Percentiles rank a stretch among this genome's conserved stretches.
These are phyloP conservation scores for Ceratothoa steindachneri DNA, from an alignment of 2,888 invertebrate species.

Conservation along the genomic window DNA sequence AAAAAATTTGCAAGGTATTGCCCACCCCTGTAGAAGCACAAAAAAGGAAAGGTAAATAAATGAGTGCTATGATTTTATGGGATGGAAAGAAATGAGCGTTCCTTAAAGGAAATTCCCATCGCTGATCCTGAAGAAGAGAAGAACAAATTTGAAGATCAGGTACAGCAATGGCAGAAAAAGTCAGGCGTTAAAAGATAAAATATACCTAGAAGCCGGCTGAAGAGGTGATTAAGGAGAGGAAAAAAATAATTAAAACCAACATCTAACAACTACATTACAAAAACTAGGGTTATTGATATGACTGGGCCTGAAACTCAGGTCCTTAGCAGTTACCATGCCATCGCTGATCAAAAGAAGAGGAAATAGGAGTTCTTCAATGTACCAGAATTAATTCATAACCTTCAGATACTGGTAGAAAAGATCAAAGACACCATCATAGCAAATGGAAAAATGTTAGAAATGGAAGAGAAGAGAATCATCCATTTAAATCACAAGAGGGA, in stretches of 20 bases:
- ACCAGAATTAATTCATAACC: conserved; percentile 87
- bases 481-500: conserved; percentile 74
- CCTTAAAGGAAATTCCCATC: conserved; percentile 30
- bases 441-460: conserved; percentile 71
- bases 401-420: conserved; percentile 83
- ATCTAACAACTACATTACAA: conserved; percentile 63
- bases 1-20: conserved; percentile 90
- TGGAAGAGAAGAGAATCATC: conserved; percentile 73
- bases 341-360: conserved; percentile 64
- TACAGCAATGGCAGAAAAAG: conserved; percentile 65
- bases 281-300: conserved; percentile 98
- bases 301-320: conserved; percentile 92
- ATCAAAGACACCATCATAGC: conserved; percentile 93
- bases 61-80: conserved; percentile 70
- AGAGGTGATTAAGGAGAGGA: conserved; percentile 81
- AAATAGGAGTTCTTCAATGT: conserved; percentile 57
- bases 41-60: conserved; percentile 78
- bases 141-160: conserved; percentile 62
- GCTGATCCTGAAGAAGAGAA: conserved; percentile 54
- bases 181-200: conserved; percentile 60
- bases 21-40: conserved; percentile 91
- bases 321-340: conserved; percentile 85
- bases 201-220: conserved; percentile 81
- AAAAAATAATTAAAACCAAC: conserved; percentile 32
- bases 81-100: conserved; percentile 34